These are phyloP conservation scores for Acronicta leporina DNA, from an alignment of 2,888 invertebrate genomes.

Conservation along the genomic window DNA sequence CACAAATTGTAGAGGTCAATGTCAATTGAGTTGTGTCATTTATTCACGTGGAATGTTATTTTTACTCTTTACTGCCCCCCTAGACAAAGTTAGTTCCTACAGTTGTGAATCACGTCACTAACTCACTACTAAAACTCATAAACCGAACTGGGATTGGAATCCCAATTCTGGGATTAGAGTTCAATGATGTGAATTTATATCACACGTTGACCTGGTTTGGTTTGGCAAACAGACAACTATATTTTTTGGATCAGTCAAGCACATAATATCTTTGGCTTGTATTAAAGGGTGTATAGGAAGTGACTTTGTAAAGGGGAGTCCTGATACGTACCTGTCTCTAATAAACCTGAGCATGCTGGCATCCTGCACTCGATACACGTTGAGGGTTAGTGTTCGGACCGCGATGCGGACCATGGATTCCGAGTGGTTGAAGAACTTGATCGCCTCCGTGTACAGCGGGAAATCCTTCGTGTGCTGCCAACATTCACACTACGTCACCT, in stretches of 20 bases:
- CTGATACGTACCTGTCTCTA: conserved; percentile 91
- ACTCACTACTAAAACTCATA: background rate
- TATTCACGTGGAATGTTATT: conserved; percentile 8
- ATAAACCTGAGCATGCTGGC: conserved; percentile 98
- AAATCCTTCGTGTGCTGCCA: conserved; percentile 98
- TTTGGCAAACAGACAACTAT: too few species aligned
- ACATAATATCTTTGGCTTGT: background rate
- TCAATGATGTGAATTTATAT: too few species aligned
- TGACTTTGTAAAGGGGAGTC: background rate
- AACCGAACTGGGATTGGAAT: background rate
- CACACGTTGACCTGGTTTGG: too few species aligned
- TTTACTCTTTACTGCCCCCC: background rate
- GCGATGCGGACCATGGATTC: conserved; percentile 99
- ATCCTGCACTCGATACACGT: conserved; percentile 98
- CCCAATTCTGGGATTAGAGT: too few species aligned
- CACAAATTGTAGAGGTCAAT: conserved; percentile 39
- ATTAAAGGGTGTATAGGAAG: background rate
- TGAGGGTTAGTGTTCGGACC: conserved; percentile 98
- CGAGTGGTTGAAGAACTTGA: conserved; percentile 99
- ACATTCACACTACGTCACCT: conserved; percentile 21
- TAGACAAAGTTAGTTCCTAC: conserved; percentile 26
- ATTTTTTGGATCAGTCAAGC: too few species aligned
- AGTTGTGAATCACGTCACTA: background rate
- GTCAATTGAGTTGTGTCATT: conserved; percentile 37
- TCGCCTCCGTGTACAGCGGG: conserved; percentile 99